A percentile compares a stretch with the other conserved stretches of the same genome.
Conservation (phyloP, 1,140 invertebrate species). For the Musca vetustissima region DNA sequence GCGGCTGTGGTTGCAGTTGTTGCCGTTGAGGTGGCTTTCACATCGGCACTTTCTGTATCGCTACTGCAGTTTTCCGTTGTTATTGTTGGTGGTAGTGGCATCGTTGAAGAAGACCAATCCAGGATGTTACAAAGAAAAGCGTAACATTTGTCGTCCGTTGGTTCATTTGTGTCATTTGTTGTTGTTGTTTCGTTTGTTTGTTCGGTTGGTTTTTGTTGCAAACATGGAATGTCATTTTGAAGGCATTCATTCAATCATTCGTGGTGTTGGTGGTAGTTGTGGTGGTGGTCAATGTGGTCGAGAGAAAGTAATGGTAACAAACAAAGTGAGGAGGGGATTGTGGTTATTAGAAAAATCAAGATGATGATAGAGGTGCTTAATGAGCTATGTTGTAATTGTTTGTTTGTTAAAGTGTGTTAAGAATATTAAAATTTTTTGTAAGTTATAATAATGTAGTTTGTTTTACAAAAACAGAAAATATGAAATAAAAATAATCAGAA, state of each 20-base stretch:
- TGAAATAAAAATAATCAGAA: no score
- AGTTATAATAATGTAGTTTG: no score
- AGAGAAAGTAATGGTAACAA: no score
- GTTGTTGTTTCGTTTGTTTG: neutral
- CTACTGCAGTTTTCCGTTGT: slow-evolving; percentile 47
- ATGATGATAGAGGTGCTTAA: slow-evolving; percentile 11
- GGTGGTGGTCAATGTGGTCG: no score
- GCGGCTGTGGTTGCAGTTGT: slow-evolving; percentile 39
- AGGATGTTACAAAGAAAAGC: neutral
- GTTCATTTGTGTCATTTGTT: neutral
- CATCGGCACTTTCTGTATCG: slow-evolving; percentile 60
- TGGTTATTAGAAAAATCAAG: slow-evolving; percentile 18
- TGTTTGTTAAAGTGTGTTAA: neutral
- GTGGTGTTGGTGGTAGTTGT: neutral
- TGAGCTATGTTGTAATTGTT: neutral
- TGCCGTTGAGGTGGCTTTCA: slow-evolving; percentile 48
- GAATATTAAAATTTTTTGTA: neutral
- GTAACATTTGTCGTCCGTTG: neutral
- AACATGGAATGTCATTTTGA: neutral
- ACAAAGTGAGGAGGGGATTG: slow-evolving; percentile 2
- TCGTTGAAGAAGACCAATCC: no score
- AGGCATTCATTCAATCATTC: neutral
- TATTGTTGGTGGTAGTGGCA: no score
- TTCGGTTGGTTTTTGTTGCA: neutral
- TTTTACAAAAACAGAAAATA: no score